A percentile compares a stretch with the other conserved stretches of the same genome.
Evolutionary conservation across 2,797 vertebrate species (phyloP).

Genomic region (Aselliscus stoliczkanus): DNA sequence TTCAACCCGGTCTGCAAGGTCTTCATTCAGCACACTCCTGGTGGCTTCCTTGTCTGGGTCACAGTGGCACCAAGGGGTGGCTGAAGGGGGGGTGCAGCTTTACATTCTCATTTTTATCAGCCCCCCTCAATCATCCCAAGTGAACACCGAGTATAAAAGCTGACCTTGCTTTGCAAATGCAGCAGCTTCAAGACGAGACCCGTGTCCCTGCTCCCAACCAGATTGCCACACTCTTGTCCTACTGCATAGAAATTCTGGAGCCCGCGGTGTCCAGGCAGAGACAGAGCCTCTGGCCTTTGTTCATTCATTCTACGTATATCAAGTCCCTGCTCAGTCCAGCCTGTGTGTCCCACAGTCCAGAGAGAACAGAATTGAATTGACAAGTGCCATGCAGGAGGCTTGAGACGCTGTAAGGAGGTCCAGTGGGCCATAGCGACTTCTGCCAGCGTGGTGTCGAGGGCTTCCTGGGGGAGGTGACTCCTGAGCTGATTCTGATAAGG

Average conservation of each 20-base stretch:
- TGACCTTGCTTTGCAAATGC: background rate
- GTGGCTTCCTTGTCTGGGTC: background rate
- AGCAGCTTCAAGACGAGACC: background rate
- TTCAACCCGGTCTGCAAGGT: background rate
- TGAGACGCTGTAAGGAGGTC: background rate
- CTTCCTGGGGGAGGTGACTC: background rate
- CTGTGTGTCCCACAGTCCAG: background rate
- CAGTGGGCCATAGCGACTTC: background rate
- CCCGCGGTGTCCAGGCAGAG: background rate
- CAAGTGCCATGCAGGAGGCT: background rate
- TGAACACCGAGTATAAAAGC: background rate
- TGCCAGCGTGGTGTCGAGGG: background rate
- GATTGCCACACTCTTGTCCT: background rate
- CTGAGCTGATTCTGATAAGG: background rate
- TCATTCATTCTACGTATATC: background rate
- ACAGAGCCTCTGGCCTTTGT: background rate
- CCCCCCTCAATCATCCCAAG: background rate
- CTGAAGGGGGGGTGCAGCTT: background rate
- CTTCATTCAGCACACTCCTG: accelerated
- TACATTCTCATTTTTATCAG: background rate
- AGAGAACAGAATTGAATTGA: background rate
- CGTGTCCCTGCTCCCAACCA: accelerated
- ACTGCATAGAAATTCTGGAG: background rate
- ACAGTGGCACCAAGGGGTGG: background rate
- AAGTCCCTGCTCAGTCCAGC: background rate